Conservation (phyloP, 2,797 vertebrate species). For the Sternarchorhynchus goeldii region DNA sequence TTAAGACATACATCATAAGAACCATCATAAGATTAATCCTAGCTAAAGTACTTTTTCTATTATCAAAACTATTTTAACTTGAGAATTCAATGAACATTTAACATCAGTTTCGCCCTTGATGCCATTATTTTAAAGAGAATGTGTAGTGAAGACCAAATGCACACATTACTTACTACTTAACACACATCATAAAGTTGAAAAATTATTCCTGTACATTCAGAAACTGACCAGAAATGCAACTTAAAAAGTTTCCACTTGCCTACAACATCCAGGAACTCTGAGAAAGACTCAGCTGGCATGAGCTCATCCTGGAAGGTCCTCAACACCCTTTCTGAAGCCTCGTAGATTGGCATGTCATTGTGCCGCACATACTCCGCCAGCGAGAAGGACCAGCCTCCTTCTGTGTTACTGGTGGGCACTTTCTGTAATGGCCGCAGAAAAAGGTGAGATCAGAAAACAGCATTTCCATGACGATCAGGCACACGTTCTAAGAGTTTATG, state of each 20-base stretch:
- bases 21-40: too few relatives aligned
- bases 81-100: too few relatives aligned
- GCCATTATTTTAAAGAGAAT: too few relatives aligned
- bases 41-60: too few relatives aligned
- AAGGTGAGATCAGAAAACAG: neutral
- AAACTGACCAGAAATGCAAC: too few relatives aligned
- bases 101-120: too few relatives aligned
- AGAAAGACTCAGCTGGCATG: constrained; percentile 95
- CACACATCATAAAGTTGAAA: too few relatives aligned
- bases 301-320: constrained; percentile 98
- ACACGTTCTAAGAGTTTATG: neutral
- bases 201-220: too few relatives aligned
- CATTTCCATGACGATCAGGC: neutral
- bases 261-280: constrained; percentile 92
- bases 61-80: too few relatives aligned
- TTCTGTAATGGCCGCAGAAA: constrained; percentile 71
- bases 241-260: constrained; percentile 76
- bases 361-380: constrained; percentile 96
- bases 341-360: constrained; percentile 98
- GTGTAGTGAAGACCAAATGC: too few relatives aligned
- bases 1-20: too few relatives aligned
- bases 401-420: constrained; percentile 97
- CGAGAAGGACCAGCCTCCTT: constrained; percentile 99
- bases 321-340: constrained; percentile 93
- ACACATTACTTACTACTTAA: too few relatives aligned